Evolutionary conservation across 2,113 vertebrate genomes (phyloP), one percentile per base, ranked within the genome.

Genomic region (Cyanoderma ruficeps): DNA sequence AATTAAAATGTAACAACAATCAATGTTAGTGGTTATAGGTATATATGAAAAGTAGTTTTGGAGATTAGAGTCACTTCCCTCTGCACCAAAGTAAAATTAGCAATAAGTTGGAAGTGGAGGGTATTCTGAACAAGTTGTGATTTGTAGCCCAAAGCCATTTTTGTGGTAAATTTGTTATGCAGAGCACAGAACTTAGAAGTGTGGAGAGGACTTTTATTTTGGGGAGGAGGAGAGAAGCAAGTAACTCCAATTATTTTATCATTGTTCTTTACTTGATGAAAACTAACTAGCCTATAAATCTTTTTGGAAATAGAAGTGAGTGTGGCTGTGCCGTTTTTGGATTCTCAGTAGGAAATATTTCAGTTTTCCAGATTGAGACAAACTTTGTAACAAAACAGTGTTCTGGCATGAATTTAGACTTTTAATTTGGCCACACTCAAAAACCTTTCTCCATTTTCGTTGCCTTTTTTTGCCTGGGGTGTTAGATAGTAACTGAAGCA

Each of bases 1-100:
- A 94, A 92, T 90, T 65, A 89, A 90, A 93, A 69, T 30, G 50
- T 87, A 83, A 90, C 55, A 86, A 71, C 15, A 83, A 28, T 55
- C 30, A 87, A 1, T 37, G 22, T 93, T 87, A 95, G 80, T 31
- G 57, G 5, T 87, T 92, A 15, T 22, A 35, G 46, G 1, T 35
- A 33, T 46, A 46, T 11, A 14, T 37, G 18, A 80, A 72, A 69
- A 94, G 10, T 41, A 59, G 41, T 41, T 90, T 72, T 33, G 37
- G 33, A 20, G 28, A 52, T 53, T 2, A 69, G 39, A 84, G 13
- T 50, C 59, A 22, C 47, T 94, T 80, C 14, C 12, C n/a, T 83
- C 30, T 30, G 31, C 33, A 41, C n/a, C 42, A 22, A 91, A 74
- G 31, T 75, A 44, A 46, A 82, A 63, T 35, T 12, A 53, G 25